Conservation (phyloP, 2,113 vertebrate genomes). For the Albula goreensis region DNA sequence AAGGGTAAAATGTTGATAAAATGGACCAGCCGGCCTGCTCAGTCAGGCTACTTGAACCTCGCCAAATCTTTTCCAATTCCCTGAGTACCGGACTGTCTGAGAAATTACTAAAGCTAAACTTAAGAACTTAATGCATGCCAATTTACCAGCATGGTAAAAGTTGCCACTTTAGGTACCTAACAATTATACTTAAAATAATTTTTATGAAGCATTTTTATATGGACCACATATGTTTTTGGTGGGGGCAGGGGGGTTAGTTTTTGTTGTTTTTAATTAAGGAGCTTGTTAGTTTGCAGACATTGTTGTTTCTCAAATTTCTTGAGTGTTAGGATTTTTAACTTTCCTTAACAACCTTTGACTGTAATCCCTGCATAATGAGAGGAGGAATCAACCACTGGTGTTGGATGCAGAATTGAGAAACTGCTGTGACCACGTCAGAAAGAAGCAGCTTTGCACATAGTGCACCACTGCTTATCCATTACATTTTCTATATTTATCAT, state of each 20-base stretch:
- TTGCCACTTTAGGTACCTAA: slow-evolving; percentile 58
- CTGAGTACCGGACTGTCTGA: neutral
- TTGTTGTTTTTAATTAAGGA: slow-evolving; percentile 54
- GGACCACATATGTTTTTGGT: slow-evolving; percentile 56
- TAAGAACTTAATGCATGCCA: slow-evolving; percentile 54
- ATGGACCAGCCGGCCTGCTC: no score
- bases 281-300: slow-evolving; percentile 51
- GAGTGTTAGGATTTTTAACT: slow-evolving; percentile 39
- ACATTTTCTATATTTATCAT: no score
- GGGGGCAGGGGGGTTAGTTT: neutral
- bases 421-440: slow-evolving; percentile 37
- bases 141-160: slow-evolving; percentile 52
- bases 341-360: slow-evolving; percentile 54
- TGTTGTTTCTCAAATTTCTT: slow-evolving; percentile 56
- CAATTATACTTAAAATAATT: slow-evolving; percentile 32
- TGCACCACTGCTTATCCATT: neutral
- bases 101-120: slow-evolving; percentile 8
- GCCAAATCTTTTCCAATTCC: neutral
- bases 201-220: slow-evolving; percentile 76
- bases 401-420: slow-evolving; percentile 55
- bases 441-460: slow-evolving; percentile 29
- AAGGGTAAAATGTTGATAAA: no score
- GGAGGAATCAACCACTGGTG: slow-evolving; percentile 41
- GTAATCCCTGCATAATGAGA: slow-evolving; percentile 67
- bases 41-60: no score